phyloP scores from a whole-genome alignment of 2,888 invertebrate species.

The Prostheceraeus crozeri region DNA sequence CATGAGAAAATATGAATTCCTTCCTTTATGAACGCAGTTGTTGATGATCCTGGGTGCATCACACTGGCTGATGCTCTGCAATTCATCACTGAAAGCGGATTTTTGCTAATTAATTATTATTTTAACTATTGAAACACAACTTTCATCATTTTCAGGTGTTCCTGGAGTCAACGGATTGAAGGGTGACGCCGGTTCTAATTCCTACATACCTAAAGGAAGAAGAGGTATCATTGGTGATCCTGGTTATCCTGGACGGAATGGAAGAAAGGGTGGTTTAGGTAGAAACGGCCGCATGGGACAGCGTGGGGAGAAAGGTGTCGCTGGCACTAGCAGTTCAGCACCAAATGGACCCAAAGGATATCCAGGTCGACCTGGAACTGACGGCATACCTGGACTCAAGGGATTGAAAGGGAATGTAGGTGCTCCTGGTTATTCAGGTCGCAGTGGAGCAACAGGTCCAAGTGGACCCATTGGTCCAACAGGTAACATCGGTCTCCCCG shows the following conservation, averaged over 20 bases:
- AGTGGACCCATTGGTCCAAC: conserved; percentile 19
- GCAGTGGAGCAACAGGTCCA: background rate
- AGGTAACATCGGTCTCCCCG: background rate
- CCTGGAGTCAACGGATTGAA: conserved; percentile 27
- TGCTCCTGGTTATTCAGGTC: background rate
- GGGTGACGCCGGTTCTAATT: conserved; percentile 10
- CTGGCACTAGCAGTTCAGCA: too few relatives aligned
- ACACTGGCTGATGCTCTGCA: too few relatives aligned
- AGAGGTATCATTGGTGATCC: conserved; percentile 24
- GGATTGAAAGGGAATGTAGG: conserved; percentile 1
- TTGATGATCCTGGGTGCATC: too few relatives aligned
- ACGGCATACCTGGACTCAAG: background rate
- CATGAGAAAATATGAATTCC: too few relatives aligned
- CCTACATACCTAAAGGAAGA: background rate
- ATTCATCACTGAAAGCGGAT: too few relatives aligned
- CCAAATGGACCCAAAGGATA: background rate
- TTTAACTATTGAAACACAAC: too few relatives aligned
- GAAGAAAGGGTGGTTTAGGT: conserved; percentile 14
- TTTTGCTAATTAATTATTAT: too few relatives aligned
- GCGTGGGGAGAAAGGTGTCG: conserved; percentile 19
- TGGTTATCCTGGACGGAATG: conserved; percentile 10
- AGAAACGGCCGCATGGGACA: conserved; percentile 10
- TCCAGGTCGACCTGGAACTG: background rate
- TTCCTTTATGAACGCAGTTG: too few relatives aligned
- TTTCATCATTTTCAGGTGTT: too few relatives aligned